Evolutionary conservation across 1,140 invertebrate species (phyloP).

Genomic region (Camponotus pennsylvanicus): DNA sequence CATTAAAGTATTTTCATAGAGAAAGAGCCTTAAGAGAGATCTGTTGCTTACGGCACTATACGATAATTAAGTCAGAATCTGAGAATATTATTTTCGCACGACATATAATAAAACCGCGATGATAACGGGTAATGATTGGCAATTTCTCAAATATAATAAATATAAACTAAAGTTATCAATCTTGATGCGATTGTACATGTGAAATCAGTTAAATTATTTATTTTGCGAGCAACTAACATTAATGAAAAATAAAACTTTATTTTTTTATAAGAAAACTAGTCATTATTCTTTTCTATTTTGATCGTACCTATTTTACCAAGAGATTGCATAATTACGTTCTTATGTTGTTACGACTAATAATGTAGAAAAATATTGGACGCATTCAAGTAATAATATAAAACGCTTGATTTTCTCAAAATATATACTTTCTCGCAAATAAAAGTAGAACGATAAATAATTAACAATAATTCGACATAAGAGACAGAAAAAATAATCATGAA

Average conservation of each 20-base stretch:
- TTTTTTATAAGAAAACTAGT: neutral
- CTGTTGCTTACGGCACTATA: neutral
- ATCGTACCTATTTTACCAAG: neutral
- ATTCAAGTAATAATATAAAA: constrained; percentile 20
- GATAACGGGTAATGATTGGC: neutral
- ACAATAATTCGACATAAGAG: neutral
- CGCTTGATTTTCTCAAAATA: constrained; percentile 34
- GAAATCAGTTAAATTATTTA: neutral
- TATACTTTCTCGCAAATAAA: constrained; percentile 42
- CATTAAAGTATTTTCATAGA: constrained; percentile 35
- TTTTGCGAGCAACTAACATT: neutral
- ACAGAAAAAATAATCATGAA: constrained; percentile 9
- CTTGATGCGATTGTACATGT: neutral
- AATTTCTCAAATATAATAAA: neutral
- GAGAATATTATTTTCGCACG: neutral
- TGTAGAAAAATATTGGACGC: constrained; percentile 29
- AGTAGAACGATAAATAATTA: constrained; percentile 49
- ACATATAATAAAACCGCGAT: neutral
- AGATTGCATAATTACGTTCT: constrained; percentile 37
- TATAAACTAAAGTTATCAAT: neutral
- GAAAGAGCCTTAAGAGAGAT: neutral
- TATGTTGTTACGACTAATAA: constrained; percentile 24
- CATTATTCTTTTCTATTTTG: constrained; percentile 1
- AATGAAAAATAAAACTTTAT: constrained; percentile 14
- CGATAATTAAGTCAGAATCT: constrained; percentile 57